Percentiles rank a stretch among this genome's conserved stretches.
Conservation (phyloP, 2,888 invertebrate species). For the Meliscaeva auricollis region DNA sequence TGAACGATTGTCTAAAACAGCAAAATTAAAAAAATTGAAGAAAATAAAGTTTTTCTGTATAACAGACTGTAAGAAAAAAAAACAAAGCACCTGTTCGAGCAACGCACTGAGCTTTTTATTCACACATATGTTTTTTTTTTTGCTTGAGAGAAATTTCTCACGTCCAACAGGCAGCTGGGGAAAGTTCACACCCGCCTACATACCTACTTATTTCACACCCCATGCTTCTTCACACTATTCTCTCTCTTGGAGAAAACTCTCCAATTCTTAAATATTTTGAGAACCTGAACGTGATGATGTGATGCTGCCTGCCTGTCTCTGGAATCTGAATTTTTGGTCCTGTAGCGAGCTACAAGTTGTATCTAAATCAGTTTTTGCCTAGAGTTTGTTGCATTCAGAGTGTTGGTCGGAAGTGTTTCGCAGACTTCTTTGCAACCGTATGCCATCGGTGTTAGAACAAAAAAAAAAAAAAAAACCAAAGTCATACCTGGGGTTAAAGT, state of each 20-base stretch:
- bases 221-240: not conserved
- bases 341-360: slow-evolving; percentile 66
- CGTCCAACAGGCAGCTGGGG: slow-evolving; percentile 70
- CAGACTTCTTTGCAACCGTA: slow-evolving; percentile 8
- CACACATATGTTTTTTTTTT: not conserved
- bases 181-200: not conserved
- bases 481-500: slow-evolving; percentile 43
- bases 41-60: not conserved
- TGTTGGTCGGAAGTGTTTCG: slow-evolving; percentile 36
- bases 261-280: slow-evolving; percentile 38
- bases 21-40: no score
- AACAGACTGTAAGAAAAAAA: slow-evolving; percentile 30
- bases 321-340: slow-evolving; percentile 11
- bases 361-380: slow-evolving; percentile 68
- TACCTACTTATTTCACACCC: slow-evolving; percentile 1
- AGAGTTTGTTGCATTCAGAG: slow-evolving; percentile 64
- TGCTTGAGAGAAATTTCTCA: slow-evolving; percentile 9
- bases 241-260: slow-evolving; percentile 49
- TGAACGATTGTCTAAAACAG: not conserved
- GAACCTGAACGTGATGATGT: slow-evolving; percentile 2
- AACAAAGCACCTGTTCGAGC: slow-evolving; percentile 53
- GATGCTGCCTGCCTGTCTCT: slow-evolving; percentile 29
- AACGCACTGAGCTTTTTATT: slow-evolving; percentile 44
- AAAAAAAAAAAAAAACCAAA: slow-evolving; percentile 9
- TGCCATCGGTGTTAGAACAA: not conserved